phyloP scores from a whole-genome alignment of 2,797 vertebrate species.

The Leucoraja ocellata region DNA sequence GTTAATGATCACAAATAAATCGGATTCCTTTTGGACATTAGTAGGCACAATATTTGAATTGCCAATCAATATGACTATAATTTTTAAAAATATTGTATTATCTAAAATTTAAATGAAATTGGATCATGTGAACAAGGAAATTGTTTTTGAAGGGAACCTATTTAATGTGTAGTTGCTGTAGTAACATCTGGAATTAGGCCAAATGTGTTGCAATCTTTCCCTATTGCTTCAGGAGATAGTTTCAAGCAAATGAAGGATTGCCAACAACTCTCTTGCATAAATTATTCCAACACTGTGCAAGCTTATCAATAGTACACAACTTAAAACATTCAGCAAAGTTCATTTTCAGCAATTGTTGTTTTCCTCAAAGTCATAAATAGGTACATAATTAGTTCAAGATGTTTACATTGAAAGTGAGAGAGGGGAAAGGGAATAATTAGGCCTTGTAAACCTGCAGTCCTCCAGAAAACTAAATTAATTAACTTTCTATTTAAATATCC shows the following conservation, averaged over 20 bases:
- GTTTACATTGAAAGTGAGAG: too few species aligned
- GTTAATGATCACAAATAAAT: not conserved
- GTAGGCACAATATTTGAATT: not conserved
- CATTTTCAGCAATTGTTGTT: not conserved
- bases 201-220: not conserved
- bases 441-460: not conserved
- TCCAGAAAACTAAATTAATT: not conserved
- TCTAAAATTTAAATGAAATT: not conserved
- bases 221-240: not conserved
- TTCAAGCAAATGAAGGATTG: not conserved
- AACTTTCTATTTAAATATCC: not conserved
- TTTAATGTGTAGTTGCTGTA: not conserved
- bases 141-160: not conserved
- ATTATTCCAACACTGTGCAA: not conserved
- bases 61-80: not conserved
- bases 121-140: not conserved
- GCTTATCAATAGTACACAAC: too few species aligned
- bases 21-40: not conserved
- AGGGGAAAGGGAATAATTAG: not conserved
- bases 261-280: not conserved
- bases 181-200: not conserved
- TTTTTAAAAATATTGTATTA: not conserved
- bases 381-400: not conserved
- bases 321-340: not conserved
- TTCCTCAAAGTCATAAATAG: not conserved